Percentiles rank a stretch among this genome's conserved stretches.
These are phyloP conservation scores for Coleophora deauratella DNA, from an alignment of 2,888 invertebrate species.

Conservation along the genomic window DNA sequence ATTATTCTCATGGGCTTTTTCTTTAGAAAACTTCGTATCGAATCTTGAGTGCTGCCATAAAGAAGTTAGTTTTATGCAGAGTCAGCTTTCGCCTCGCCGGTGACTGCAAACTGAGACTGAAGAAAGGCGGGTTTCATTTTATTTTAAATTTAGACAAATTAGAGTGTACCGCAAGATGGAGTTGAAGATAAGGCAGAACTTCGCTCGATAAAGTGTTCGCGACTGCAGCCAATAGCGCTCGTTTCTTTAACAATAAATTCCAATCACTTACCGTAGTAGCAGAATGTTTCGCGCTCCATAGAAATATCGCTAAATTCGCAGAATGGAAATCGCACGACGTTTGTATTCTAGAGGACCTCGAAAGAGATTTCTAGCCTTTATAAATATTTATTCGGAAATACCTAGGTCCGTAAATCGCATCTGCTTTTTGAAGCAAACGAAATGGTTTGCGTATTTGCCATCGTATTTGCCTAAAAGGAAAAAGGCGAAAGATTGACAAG, in stretches of 20 bases:
- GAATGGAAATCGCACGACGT: slow-evolving; percentile 15
- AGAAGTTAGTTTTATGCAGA: slow-evolving; percentile 24
- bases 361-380: slow-evolving; percentile 5
- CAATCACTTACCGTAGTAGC: slow-evolving; percentile 28
- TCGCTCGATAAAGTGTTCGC: background rate
- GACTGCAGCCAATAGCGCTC: slow-evolving; percentile 5
- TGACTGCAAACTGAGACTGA: too few relatives aligned
- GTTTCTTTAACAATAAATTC: slow-evolving; percentile 35
- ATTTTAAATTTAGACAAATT: background rate
- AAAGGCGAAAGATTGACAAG: background rate
- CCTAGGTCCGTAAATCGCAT: slow-evolving; percentile 5
- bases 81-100: background rate
- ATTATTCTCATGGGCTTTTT: slow-evolving; percentile 47
- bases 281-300: slow-evolving; percentile 4
- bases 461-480: background rate
- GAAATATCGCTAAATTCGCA: slow-evolving; percentile 14
- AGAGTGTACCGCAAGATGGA: background rate
- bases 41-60: slow-evolving; percentile 37
- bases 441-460: background rate
- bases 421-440: background rate
- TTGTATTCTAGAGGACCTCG: slow-evolving; percentile 3
- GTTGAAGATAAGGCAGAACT: background rate
- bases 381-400: slow-evolving; percentile 8
- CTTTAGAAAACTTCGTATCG: slow-evolving; percentile 38
- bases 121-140: background rate